A percentile compares a stretch with the other conserved stretches of the same genome.
These are phyloP conservation scores for Remorina albescens DNA, from an alignment of 2,797 vertebrate genomes.

Conservation along the genomic window DNA sequence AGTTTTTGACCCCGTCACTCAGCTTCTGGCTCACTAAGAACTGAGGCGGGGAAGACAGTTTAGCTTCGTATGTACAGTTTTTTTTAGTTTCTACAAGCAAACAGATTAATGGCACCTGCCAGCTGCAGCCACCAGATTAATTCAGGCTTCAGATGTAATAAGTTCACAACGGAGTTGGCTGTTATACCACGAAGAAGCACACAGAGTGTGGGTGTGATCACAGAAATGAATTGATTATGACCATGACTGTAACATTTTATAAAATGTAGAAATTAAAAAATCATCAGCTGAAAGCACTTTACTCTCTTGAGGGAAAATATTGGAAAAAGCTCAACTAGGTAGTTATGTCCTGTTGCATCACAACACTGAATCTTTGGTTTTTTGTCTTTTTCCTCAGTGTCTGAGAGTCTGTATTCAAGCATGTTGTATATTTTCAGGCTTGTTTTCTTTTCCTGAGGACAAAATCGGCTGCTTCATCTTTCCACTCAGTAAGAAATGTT, in stretches of 20 bases:
- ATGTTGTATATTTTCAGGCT: neutral
- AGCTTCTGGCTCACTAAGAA: too few species aligned
- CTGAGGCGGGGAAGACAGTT: too few species aligned
- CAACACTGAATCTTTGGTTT: slow-evolving; percentile 6
- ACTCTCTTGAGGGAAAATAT: neutral
- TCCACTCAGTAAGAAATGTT: neutral
- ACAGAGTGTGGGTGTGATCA: neutral
- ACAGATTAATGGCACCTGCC: slow-evolving; percentile 34
- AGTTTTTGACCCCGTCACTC: too few species aligned
- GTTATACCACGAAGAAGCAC: neutral
- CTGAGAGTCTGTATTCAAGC: neutral
- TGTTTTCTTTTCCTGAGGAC: too few species aligned
- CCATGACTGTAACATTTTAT: neutral
- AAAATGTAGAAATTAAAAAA: neutral
- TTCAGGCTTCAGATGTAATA: neutral
- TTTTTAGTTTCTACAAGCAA: neutral
- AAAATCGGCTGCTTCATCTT: slow-evolving; percentile 8
- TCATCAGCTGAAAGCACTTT: neutral
- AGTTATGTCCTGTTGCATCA: neutral
- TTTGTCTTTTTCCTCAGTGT: neutral
- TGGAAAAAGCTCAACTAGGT: neutral
- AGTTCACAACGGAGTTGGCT: neutral
- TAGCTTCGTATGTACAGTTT: too few species aligned
- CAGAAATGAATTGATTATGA: neutral
- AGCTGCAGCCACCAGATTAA: neutral